Evolutionary conservation across 2,797 vertebrate genomes (phyloP).

Genomic region (Neolamprologus multifasciatus): DNA sequence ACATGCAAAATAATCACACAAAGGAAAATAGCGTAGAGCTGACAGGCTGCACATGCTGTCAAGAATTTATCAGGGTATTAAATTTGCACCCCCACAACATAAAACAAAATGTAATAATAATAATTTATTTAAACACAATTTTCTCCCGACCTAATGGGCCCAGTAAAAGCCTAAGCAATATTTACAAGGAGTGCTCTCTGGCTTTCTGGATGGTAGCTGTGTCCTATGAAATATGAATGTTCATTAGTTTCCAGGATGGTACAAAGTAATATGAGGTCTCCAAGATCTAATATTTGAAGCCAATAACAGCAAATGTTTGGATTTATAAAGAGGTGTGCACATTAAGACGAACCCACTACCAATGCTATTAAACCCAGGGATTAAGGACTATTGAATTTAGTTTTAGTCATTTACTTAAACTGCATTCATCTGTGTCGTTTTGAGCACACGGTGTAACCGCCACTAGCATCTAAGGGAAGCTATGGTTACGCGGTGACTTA

Average conservation of each 20-base stretch:
- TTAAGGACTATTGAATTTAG: not conserved
- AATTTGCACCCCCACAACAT: not conserved
- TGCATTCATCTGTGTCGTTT: not conserved
- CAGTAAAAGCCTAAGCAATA: not conserved
- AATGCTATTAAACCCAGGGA: not conserved
- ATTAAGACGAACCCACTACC: not conserved
- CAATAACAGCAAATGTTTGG: not conserved
- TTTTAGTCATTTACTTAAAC: not conserved
- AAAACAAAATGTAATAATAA: constrained; percentile 3
- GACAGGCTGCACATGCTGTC: not conserved
- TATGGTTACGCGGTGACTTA: constrained; percentile 9
- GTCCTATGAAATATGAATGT: constrained; percentile 14
- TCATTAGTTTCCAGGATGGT: not conserved
- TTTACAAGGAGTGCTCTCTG: not conserved
- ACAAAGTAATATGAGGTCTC: not conserved
- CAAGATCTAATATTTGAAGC: not conserved
- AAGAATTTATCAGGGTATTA: not conserved
- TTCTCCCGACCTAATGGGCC: not conserved
- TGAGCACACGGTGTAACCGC: not conserved
- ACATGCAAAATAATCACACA: not conserved
- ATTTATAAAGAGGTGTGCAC: not conserved
- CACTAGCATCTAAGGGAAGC: not conserved
- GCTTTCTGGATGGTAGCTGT: not conserved
- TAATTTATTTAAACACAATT: not conserved
- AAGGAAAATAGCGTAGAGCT: not conserved